phyloP scores from a whole-genome alignment of 2,113 vertebrate species.

The Alexandromys fortis region DNA sequence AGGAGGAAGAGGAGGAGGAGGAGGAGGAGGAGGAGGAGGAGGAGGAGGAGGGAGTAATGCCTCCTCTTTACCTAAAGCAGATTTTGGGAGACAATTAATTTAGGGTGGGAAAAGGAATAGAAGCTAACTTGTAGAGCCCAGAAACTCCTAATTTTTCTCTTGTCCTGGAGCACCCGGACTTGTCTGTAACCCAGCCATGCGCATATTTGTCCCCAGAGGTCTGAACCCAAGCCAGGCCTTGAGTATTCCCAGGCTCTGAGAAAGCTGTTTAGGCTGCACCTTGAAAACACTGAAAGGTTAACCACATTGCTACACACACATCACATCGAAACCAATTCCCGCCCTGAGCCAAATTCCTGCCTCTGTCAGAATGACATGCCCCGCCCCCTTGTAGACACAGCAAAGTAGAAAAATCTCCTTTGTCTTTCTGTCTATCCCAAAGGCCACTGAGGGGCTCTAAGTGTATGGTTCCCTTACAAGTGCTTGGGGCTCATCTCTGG shows the following conservation, averaged over 20 bases:
- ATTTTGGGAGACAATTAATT: not conserved
- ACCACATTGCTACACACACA: not conserved
- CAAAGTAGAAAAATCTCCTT: not conserved
- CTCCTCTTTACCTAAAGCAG: no score
- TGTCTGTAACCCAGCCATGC: not conserved
- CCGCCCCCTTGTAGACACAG: not conserved
- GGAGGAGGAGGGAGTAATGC: no score
- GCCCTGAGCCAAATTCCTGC: constrained; percentile 30
- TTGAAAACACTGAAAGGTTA: not conserved
- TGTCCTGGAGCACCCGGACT: not conserved
- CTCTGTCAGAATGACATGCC: not conserved
- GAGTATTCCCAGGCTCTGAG: not conserved
- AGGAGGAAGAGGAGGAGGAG: no score
- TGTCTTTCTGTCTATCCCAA: not conserved
- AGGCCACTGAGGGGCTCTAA: no score
- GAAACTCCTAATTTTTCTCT: not conserved
- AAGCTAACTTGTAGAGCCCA: not conserved
- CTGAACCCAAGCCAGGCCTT: not conserved
- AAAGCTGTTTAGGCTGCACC: not conserved
- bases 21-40: no score
- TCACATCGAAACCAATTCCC: not conserved
- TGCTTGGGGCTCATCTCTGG: not conserved
- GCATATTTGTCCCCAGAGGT: not conserved
- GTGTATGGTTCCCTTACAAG: not conserved
- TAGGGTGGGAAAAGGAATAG: not conserved